These are phyloP conservation scores for Otus sunia DNA, from an alignment of 2,113 vertebrate genomes.

Conservation along the genomic window DNA sequence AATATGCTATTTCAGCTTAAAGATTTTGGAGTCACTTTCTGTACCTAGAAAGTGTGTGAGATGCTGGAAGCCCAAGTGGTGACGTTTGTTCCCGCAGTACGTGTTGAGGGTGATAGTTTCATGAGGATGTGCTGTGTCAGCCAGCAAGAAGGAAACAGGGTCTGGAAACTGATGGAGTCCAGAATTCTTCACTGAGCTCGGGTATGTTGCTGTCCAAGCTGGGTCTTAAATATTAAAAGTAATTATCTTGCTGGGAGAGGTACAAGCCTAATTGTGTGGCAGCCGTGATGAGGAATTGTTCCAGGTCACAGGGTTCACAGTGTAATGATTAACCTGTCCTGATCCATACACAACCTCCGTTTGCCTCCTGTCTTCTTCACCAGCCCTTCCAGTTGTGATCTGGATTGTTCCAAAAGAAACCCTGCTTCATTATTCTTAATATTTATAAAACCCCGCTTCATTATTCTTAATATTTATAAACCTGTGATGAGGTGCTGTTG, in stretches of 20 bases:
- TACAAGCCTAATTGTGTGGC: background rate
- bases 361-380: background rate
- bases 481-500: background rate
- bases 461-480: background rate
- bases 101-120: fast-evolving
- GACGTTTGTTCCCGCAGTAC: fast-evolving
- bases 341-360: background rate
- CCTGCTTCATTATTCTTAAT: background rate
- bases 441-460: background rate
- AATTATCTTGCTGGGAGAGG: background rate
- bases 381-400: background rate
- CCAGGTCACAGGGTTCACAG: background rate
- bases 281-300: background rate
- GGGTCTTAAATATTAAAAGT: background rate
- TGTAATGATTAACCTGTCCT: fast-evolving
- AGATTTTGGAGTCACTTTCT: background rate
- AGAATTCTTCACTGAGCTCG: background rate
- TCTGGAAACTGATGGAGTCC: background rate
- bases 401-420: background rate
- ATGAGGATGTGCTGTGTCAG: background rate
- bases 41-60: background rate
- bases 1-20: background rate
- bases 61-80: background rate
- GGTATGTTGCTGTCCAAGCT: fast-evolving
- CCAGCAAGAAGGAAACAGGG: background rate